Evolutionary conservation across 92 coral and sea anemone genomes (phyloP).

Genomic region (Zoanthus sociatus): DNA sequence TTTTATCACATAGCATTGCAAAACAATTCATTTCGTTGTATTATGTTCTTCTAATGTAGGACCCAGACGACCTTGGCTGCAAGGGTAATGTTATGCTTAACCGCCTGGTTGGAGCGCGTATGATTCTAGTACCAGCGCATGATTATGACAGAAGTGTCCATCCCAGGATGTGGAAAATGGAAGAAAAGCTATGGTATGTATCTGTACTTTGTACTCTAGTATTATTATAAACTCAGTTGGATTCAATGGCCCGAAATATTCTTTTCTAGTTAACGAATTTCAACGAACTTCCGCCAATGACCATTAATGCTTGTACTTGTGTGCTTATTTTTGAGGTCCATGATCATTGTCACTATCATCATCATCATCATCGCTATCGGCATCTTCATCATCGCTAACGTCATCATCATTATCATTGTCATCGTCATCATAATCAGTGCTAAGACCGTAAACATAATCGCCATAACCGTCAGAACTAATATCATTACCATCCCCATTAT

Average conservation of each 20-base stretch:
- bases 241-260: too few relatives aligned
- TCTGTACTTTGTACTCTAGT: background rate
- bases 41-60: background rate
- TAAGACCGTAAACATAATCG: background rate
- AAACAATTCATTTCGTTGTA: too few relatives aligned
- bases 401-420: too few relatives aligned
- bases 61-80: slow-evolving; percentile 30
- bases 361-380: background rate
- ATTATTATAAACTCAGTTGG: too few relatives aligned
- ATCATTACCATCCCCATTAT: background rate
- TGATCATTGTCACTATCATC: too few relatives aligned
- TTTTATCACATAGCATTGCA: too few relatives aligned
- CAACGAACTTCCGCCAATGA: too few relatives aligned
- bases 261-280: too few relatives aligned
- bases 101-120: slow-evolving; percentile 46
- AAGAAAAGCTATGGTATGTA: slow-evolving; percentile 25
- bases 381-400: background rate
- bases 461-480: background rate
- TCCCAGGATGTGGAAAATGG: slow-evolving; percentile 59
- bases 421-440: too few relatives aligned
- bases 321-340: too few relatives aligned
- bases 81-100: slow-evolving; percentile 38
- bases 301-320: too few relatives aligned
- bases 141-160: slow-evolving; percentile 38
- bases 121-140: slow-evolving; percentile 33